Percentiles rank a stretch among this genome's conserved stretches.
phyloP scores from a whole-genome alignment of 2,888 invertebrate genomes.

The Encarsia formosa region DNA sequence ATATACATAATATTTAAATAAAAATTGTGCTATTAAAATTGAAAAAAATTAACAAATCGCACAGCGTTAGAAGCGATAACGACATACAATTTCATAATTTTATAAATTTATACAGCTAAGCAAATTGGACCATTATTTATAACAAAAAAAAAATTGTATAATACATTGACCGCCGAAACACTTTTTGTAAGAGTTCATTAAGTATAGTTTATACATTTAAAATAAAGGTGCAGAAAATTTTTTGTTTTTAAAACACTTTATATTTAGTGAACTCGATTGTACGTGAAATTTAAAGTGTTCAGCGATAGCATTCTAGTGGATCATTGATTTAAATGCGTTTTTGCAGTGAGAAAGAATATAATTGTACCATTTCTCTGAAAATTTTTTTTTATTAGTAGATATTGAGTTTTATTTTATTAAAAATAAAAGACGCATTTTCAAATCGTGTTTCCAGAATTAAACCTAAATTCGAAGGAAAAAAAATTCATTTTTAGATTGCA shows the following conservation, averaged over 20 bases:
- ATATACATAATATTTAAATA: conserved; percentile 11
- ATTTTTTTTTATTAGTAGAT: no score
- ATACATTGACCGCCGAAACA: no score
- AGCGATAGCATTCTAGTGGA: conserved; percentile 21
- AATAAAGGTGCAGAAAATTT: no score
- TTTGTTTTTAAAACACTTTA: no score
- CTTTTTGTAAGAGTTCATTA: no score
- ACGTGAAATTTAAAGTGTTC: conserved; percentile 15
- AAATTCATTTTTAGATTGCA: no score
- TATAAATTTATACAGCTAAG: conserved; percentile 25
- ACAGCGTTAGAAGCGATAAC: not conserved
- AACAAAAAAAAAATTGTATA: conserved; percentile 7
- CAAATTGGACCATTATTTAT: conserved; percentile 11
- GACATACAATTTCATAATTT: conserved; percentile 22
- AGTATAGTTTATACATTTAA: no score
- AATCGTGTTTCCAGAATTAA: no score
- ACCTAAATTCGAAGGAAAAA: no score
- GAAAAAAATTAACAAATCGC: conserved; percentile 1
- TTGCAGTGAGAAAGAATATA: conserved; percentile 9
- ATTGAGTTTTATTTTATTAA: conserved; percentile 18
- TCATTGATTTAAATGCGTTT: conserved; percentile 1
- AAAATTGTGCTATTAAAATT: conserved; percentile 19
- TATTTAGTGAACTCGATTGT: conserved; percentile 17
- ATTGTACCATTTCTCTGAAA: conserved; percentile 25
- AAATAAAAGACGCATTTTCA: conserved; percentile 5